These are phyloP conservation scores for Andrena marginata DNA, from an alignment of 2,888 invertebrate genomes.

Conservation along the genomic window DNA sequence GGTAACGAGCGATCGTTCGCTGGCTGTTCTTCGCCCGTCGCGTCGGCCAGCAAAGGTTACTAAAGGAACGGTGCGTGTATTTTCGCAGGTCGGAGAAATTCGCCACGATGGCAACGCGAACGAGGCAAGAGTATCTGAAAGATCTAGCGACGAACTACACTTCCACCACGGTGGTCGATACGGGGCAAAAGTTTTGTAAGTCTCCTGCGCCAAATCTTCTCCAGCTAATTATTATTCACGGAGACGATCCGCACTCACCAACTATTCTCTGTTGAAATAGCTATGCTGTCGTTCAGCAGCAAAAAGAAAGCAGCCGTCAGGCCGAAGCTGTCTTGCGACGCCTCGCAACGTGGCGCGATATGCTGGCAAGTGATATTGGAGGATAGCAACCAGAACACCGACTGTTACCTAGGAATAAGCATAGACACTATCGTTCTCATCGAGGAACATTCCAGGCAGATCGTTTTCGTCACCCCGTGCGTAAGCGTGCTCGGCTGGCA, in stretches of 20 bases:
- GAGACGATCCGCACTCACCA: too few species aligned
- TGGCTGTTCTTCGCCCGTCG: neutral
- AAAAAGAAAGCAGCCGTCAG: slow-evolving; percentile 92
- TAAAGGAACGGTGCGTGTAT: neutral
- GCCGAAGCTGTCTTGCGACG: slow-evolving; percentile 91
- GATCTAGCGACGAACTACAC: slow-evolving; percentile 95
- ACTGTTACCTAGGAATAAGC: slow-evolving; percentile 94
- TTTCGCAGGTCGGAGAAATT: slow-evolving; percentile 94
- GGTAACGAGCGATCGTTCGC: slow-evolving; percentile 59
- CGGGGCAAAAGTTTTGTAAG: slow-evolving; percentile 95
- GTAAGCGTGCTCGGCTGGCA: slow-evolving; percentile 92
- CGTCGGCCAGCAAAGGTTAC: neutral
- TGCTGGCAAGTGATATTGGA: slow-evolving; percentile 93
- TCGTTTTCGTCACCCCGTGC: slow-evolving; percentile 94
- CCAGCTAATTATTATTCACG: too few species aligned
- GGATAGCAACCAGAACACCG: slow-evolving; percentile 89
- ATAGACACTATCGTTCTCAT: slow-evolving; percentile 94
- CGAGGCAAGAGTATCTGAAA: slow-evolving; percentile 97
- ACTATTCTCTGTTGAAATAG: slow-evolving; percentile 82
- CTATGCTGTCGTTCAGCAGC: slow-evolving; percentile 91
- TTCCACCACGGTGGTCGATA: slow-evolving; percentile 92
- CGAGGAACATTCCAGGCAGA: slow-evolving; percentile 92
- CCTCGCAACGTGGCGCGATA: slow-evolving; percentile 91
- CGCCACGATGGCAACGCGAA: slow-evolving; percentile 98
- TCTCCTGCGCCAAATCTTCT: slow-evolving; percentile 60